Evolutionary conservation across 2,797 vertebrate species (phyloP), one percentile per base, ranked within the genome.

Genomic region (Lerista edwardsae): DNA sequence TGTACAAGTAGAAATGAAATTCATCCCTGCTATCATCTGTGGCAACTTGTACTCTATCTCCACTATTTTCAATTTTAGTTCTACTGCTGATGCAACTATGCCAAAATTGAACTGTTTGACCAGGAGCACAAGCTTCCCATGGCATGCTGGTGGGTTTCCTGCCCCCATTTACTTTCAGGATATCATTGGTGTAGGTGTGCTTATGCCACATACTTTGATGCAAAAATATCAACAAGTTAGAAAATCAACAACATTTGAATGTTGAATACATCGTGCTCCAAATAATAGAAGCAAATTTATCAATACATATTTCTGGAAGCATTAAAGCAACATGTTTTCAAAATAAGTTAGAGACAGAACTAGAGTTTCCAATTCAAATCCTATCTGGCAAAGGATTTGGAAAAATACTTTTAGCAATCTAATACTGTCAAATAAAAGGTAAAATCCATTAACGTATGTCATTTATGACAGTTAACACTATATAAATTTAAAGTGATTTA

Each of bases 351-450:
- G 59, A 75, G 34, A 85, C 67, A 59, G 51, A 11, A 44, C n/a
- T 74, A 80, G 36, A 10, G 29, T 59, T 85, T 34, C 36, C 31
- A 67, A 12, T 59, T 64, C 62, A 7, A 29, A n/a, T 29, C 21
- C 36, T 73, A 72, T 39, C 68, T 85, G 69, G 77, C 77, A 80
- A 29, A 29, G n/a, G 25, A 79, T 75, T 85, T 57, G 29, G 62
- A 59, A 44, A 80, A 44, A 75, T 68, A n/a, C 61, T 80, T 85
- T 80, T 68, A 75, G 71, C 36, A 85, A 84, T 77, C 74, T 34
- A 77, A 77, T 44, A 77, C 29, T n/a, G 61, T 80, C 44, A 31
- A 80, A 80, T 75, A 44, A 44, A 19, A 21, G 15, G 41, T 36
- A 25, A 65, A 10, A 80, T 47, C 14, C 75, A 71, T 57, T 69